phyloP scores from a whole-genome alignment of 2,888 invertebrate species.

The Perdita meconis region DNA sequence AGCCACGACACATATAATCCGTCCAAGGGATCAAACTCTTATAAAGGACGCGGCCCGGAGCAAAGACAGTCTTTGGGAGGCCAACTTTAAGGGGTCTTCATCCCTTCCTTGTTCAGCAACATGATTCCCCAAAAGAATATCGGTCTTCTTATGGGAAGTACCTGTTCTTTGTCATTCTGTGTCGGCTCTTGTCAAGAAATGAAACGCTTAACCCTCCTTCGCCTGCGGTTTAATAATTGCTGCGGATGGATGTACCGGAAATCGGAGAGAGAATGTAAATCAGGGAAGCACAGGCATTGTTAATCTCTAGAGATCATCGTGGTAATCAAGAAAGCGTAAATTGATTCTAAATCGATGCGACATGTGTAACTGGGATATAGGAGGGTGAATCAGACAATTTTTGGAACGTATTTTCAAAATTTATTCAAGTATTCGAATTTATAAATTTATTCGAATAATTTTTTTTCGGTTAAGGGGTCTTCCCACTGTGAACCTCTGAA shows the following conservation, averaged over 20 bases:
- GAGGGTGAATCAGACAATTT: no score
- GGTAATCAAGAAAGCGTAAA: no score
- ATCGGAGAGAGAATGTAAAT: background rate
- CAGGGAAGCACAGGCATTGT: background rate
- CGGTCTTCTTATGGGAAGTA: slow-evolving; percentile 41
- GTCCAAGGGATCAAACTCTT: slow-evolving; percentile 78
- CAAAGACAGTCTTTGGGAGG: slow-evolving; percentile 54
- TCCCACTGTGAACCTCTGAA: no score
- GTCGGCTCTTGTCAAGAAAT: slow-evolving; percentile 34
- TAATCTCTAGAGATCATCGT: background rate
- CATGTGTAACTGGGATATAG: no score
- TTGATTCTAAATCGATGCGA: no score
- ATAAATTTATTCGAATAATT: no score
- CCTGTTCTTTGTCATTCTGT: slow-evolving; percentile 53
- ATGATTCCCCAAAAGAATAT: slow-evolving; percentile 41
- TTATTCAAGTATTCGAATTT: no score
- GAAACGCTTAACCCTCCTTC: slow-evolving; percentile 31
- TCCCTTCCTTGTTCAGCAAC: slow-evolving; percentile 42
- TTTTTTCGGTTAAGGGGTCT: no score
- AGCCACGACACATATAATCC: slow-evolving; percentile 70
- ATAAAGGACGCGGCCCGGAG: slow-evolving; percentile 64
- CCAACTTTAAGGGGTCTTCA: slow-evolving; percentile 43
- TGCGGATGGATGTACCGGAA: background rate
- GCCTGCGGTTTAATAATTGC: slow-evolving; percentile 7
- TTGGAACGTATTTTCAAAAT: no score